Conservation (phyloP, 2,888 invertebrate genomes). For the Campoplex capitator region DNA sequence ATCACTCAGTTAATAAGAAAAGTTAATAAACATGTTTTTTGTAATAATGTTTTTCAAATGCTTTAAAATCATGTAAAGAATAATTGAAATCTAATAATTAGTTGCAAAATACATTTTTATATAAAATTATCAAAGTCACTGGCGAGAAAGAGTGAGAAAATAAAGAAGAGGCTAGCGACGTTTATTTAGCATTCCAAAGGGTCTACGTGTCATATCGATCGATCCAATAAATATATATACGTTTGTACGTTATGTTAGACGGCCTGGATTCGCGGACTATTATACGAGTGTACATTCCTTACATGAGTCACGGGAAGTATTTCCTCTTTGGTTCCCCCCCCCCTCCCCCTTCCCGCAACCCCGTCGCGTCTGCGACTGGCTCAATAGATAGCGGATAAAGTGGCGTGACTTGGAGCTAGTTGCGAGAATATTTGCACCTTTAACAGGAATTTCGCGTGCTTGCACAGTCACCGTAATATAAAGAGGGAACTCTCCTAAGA, state of each 20-base stretch:
- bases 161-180: not conserved
- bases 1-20: no score
- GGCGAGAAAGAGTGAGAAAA: not conserved
- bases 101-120: not conserved
- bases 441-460: slow-evolving; percentile 62
- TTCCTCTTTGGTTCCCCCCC: slow-evolving; percentile 62
- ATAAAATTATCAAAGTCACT: not conserved
- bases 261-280: slow-evolving; percentile 64
- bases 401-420: slow-evolving; percentile 58
- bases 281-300: slow-evolving; percentile 74
- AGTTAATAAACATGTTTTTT: no score
- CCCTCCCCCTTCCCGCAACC: slow-evolving; percentile 68
- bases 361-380: slow-evolving; percentile 41
- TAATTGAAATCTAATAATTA: not conserved
- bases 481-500: not conserved
- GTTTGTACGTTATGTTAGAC: slow-evolving; percentile 61
- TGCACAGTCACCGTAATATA: not conserved
- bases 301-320: slow-evolving; percentile 79
- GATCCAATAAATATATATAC: slow-evolving; percentile 63
- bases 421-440: slow-evolving; percentile 63
- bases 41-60: not conserved
- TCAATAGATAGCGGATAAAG: slow-evolving; percentile 59
- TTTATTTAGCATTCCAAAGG: slow-evolving; percentile 74
- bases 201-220: slow-evolving; percentile 79
- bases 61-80: not conserved